Evolutionary conservation across 2,888 invertebrate genomes (phyloP), one percentile per base, ranked within the genome.

Genomic region (Cosmia pyralina): DNA sequence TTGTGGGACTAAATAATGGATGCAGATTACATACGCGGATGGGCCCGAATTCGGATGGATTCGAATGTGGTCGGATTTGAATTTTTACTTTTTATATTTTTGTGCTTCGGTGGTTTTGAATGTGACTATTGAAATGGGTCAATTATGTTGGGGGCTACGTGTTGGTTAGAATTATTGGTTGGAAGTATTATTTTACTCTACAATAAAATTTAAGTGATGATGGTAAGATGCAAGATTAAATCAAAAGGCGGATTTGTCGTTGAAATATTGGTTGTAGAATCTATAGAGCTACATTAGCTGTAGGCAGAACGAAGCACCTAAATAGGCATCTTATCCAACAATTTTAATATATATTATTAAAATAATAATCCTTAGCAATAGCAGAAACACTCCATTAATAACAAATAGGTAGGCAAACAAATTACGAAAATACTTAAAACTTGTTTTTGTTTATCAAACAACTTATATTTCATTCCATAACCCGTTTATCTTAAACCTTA

Each of bases 1-100:
- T 81, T 89, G 84, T 79, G 77, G 22, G 81, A 79, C 86, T 87
- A 88, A 87, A 88, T 86, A 88, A 86, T 88, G 84, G 86, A 85
- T 74, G 81, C 82, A 67, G 78, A 88, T 89, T 89, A 88, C 84
- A 81, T 88, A 87, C 85, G 74, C 77, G 81, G 84, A 84, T 86
- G 83, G 75, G 64, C 69, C 63, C 74, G 77, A 84, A 85, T 86
- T 86, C 62, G 64, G 52, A 77, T 67, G 60, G 75, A 50, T 69
- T 46, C 80, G 79, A 79, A 82, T 84, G 82, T 86, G 87, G 81
- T 82, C 59, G 79, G 83, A 85, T 88, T 86, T 78, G 77, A 84
- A 72, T 84, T 82, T 85, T 86, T 83, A 77, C 79, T 85, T 83
- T 83, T 85, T 85, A 80, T 79, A 77, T 82, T 85, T 83, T 86